Conservation (phyloP, 2,888 invertebrate genomes). For the Drosophila maculinotata region DNA sequence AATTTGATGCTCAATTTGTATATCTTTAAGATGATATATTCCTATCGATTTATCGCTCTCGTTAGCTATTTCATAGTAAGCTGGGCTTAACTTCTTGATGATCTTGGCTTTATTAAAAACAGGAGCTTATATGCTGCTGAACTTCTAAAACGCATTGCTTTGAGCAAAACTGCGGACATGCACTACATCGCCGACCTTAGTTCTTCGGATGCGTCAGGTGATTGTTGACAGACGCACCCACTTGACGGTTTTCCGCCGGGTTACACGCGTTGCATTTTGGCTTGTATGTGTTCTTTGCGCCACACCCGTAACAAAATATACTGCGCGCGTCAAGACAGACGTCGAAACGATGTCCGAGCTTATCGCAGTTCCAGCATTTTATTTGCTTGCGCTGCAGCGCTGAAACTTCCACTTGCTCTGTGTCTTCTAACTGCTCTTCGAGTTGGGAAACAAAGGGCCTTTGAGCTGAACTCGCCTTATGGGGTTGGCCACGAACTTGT, state of each 20-base stretch:
- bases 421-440: no score
- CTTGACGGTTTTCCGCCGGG: slow-evolving; percentile 9
- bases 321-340: background rate
- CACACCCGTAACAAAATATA: background rate
- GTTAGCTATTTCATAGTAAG: background rate
- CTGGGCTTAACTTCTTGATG: background rate
- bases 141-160: slow-evolving; percentile 4
- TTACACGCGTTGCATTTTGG: slow-evolving; percentile 6
- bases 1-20: background rate
- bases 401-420: background rate
- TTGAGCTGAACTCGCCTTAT: no score
- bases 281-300: background rate
- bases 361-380: no score
- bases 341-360: no score
- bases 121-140: no score
- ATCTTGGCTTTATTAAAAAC: background rate
- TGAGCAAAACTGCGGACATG: no score
- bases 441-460: no score
- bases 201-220: slow-evolving; percentile 7
- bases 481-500: no score
- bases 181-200: background rate
- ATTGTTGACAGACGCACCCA: slow-evolving; percentile 8
- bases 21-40: background rate
- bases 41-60: slow-evolving; percentile 1
- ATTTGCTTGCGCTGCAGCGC: no score